Percentiles rank a stretch among this genome's conserved stretches.
phyloP scores from a whole-genome alignment of 30 jellyfish, hydroid and myxozoan genomes.

The Cassiopea andromeda region DNA sequence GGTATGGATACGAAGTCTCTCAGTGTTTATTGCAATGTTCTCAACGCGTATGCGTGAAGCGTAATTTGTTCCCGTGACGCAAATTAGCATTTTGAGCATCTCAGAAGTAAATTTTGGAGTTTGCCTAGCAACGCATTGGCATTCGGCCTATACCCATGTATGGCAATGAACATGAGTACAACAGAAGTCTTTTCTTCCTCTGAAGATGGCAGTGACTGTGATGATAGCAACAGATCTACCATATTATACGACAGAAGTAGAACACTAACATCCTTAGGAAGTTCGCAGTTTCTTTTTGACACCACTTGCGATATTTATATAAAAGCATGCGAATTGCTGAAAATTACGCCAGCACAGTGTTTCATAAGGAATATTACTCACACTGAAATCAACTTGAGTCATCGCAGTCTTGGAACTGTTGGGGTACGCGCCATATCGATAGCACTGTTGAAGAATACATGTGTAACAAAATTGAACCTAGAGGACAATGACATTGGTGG shows the following conservation, averaged over 20 bases:
- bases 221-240: neutral
- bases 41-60: neutral
- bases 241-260: neutral
- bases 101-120: neutral
- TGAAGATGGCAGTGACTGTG: slow-evolving; percentile 14
- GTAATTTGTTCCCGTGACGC: neutral
- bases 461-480: slow-evolving; percentile 26
- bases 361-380: slow-evolving; percentile 34
- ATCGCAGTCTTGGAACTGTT: slow-evolving; percentile 45
- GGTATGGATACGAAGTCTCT: neutral
- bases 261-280: neutral
- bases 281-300: slow-evolving; percentile 22
- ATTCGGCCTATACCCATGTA: neutral
- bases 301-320: slow-evolving; percentile 38
- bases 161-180: neutral
- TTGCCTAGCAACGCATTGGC: neutral
- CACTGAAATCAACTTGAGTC: slow-evolving; percentile 30
- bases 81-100: neutral
- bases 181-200: neutral
- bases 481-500: slow-evolving; percentile 45
- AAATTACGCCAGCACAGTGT: slow-evolving; percentile 38
- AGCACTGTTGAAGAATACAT: slow-evolving; percentile 47
- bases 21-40: neutral
- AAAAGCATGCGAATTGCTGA: slow-evolving; percentile 38
- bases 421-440: slow-evolving; percentile 50